Percentiles rank a stretch among this genome's conserved stretches.
Conservation (phyloP, 2,797 vertebrate genomes). For the Emys orbicularis region DNA sequence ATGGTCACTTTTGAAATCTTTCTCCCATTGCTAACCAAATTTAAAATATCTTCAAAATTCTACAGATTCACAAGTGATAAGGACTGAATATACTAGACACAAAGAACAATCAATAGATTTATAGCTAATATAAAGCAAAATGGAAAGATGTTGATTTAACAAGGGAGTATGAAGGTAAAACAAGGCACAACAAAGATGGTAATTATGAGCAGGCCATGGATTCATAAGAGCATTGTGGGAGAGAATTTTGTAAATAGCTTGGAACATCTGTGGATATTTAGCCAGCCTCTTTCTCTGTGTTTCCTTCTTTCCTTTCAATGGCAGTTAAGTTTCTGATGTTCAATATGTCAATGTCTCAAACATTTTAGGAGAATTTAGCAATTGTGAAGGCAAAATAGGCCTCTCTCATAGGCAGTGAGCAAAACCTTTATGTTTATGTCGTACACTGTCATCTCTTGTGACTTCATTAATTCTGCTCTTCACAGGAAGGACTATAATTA, state of each 20-base stretch:
- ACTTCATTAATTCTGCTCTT: slow-evolving; percentile 27
- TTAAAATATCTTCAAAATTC: too few relatives aligned
- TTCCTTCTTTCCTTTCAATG: neutral
- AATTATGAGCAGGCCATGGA: too few relatives aligned
- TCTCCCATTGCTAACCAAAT: too few relatives aligned
- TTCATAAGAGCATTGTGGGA: neutral
- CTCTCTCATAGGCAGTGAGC: slow-evolving; percentile 27
- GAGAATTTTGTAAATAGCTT: neutral
- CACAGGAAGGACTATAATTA: slow-evolving; percentile 43
- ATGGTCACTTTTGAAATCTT: too few relatives aligned
- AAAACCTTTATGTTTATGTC: neutral
- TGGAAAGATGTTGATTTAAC: too few relatives aligned
- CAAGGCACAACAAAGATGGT: too few relatives aligned
- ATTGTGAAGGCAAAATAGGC: neutral
- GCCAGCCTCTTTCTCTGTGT: neutral
- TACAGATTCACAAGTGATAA: too few relatives aligned
- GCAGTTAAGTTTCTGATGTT: neutral
- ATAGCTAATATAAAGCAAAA: too few relatives aligned
- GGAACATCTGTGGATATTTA: neutral
- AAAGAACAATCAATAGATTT: too few relatives aligned
- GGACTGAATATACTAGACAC: too few relatives aligned
- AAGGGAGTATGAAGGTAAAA: too few relatives aligned
- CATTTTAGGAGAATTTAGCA: neutral
- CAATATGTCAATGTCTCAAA: neutral
- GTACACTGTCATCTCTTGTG: slow-evolving; percentile 7